Evolutionary conservation across 2,888 invertebrate genomes (phyloP).

Genomic region (Gymnosoma rotundatum): DNA sequence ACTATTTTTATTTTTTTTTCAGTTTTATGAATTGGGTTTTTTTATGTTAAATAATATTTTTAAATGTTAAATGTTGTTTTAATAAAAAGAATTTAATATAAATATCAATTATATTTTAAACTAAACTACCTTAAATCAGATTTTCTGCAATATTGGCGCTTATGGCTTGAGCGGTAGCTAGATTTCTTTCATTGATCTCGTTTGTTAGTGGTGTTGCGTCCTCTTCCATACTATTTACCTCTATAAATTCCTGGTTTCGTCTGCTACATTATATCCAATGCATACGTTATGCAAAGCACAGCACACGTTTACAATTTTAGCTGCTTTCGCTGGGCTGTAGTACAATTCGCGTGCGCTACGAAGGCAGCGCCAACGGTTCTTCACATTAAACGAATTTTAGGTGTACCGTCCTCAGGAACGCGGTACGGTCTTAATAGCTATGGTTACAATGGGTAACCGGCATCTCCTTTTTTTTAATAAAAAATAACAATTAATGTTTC

Average conservation of each 20-base stretch:
- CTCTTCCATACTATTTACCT: constrained; percentile 8
- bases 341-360: background rate
- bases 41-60: too few relatives aligned
- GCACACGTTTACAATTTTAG: background rate
- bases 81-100: too few relatives aligned
- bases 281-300: background rate
- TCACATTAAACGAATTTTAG: background rate
- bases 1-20: background rate
- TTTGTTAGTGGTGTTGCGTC: constrained; percentile 3
- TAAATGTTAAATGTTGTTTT: too few relatives aligned
- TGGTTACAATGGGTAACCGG: too few relatives aligned
- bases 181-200: background rate
- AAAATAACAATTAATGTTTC: too few relatives aligned
- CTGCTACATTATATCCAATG: constrained; percentile 1
- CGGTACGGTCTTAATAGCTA: too few relatives aligned
- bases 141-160: constrained; percentile 13
- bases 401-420: too few relatives aligned
- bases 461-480: too few relatives aligned
- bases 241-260: constrained; percentile 12
- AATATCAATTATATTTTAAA: too few relatives aligned
- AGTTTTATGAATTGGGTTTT: constrained; percentile 7
- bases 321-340: background rate
- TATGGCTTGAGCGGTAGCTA: constrained; percentile 4
- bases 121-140: background rate
- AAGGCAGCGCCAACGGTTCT: background rate